phyloP scores from a whole-genome alignment of 2,113 vertebrate genomes.

The Phrynosoma blainvillii region DNA sequence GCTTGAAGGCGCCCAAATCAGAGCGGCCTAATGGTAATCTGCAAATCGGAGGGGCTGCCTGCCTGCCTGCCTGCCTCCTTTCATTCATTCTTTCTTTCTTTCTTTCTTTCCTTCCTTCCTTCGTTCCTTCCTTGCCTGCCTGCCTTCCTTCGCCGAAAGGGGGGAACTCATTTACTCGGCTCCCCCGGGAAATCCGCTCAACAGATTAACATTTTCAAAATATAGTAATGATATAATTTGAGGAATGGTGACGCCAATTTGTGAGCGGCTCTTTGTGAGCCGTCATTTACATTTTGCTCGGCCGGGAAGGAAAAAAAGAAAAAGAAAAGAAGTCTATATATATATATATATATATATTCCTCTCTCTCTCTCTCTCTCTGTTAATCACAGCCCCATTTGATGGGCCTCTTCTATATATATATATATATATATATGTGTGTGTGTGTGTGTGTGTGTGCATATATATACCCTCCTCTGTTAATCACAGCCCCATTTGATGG shows the following conservation, averaged over 20 bases:
- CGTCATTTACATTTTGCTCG: conserved; percentile 99
- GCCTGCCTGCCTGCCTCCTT: too few relatives aligned
- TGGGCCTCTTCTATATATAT: conserved; percentile 93
- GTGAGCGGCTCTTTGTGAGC: conserved; percentile 98
- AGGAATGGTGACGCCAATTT: conserved; percentile 99
- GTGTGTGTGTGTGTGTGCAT: conserved; percentile 5
- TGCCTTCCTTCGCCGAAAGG: too few relatives aligned
- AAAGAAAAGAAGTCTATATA: too few relatives aligned
- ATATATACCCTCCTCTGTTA: conserved; percentile 65
- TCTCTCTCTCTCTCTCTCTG: too few relatives aligned
- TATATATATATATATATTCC: too few relatives aligned
- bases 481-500: conserved; percentile 99
- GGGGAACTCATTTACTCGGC: conserved; percentile 99
- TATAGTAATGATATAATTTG: conserved; percentile 99
- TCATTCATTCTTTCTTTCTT: too few relatives aligned
- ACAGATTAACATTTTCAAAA: conserved; percentile 99
- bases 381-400: conserved; percentile 99
- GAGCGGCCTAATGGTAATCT: conserved; percentile 99
- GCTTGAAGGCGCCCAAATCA: conserved; percentile 99
- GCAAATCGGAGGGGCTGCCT: conserved; percentile 99
- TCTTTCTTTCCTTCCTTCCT: too few relatives aligned
- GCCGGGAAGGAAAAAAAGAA: too few relatives aligned
- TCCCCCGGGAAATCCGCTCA: conserved; percentile 99
- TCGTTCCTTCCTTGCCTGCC: too few relatives aligned
- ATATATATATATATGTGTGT: conserved; percentile 41